A percentile compares a stretch with the other conserved stretches of the same genome.
phyloP scores from a whole-genome alignment of 1,140 invertebrate species.

The Vollenhovia emeryi region DNA sequence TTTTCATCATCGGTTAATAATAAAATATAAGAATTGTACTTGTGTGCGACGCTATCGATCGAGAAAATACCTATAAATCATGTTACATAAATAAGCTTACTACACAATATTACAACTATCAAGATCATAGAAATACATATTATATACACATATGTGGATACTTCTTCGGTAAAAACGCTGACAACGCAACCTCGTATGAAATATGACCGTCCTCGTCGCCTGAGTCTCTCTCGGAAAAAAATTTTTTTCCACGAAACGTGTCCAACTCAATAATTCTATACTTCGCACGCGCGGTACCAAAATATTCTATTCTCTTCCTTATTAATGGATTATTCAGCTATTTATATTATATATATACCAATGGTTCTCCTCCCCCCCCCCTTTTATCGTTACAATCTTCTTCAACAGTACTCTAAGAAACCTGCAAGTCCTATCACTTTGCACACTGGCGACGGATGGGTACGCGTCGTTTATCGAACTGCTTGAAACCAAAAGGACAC shows the following conservation, averaged over 20 bases:
- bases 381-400: conserved; percentile 56
- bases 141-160: conserved; percentile 62
- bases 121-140: conserved; percentile 60
- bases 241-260: conserved; percentile 42
- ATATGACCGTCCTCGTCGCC: conserved; percentile 35
- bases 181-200: conserved; percentile 50
- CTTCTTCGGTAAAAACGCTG: conserved; percentile 50
- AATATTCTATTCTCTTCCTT: conserved; percentile 60
- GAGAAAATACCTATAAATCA: conserved; percentile 65
- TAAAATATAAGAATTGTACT: conserved; percentile 69
- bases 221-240: conserved; percentile 38
- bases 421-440: conserved; percentile 69
- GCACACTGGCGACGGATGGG: conserved; percentile 61
- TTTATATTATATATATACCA: conserved; percentile 66
- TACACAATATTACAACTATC: conserved; percentile 57
- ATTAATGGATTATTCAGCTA: conserved; percentile 59
- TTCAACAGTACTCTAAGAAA: conserved; percentile 67
- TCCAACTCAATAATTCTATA: conserved; percentile 55
- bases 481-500: not conserved
- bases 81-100: conserved; percentile 68
- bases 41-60: conserved; percentile 34
- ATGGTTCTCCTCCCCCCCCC: not conserved
- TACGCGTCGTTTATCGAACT: conserved; percentile 41
- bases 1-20: conserved; percentile 45
- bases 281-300: conserved; percentile 56